A percentile compares a stretch with the other conserved stretches of the same genome.
These are phyloP conservation scores for Archilochus colubris DNA, from an alignment of 2,113 vertebrate species.

Conservation along the genomic window DNA sequence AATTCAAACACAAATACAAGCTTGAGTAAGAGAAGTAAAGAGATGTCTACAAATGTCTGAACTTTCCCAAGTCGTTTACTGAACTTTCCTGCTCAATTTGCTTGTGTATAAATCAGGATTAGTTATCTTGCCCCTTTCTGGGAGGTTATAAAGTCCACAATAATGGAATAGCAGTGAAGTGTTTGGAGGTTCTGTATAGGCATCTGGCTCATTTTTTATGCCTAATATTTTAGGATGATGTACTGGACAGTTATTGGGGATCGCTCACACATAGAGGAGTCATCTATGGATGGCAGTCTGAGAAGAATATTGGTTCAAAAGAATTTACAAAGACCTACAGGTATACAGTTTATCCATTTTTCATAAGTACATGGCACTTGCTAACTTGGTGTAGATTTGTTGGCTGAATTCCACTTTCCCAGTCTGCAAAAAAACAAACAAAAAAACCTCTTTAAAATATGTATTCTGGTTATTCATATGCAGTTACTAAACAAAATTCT, in stretches of 20 bases:
- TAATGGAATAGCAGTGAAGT: not conserved
- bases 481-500: not conserved
- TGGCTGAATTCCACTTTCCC: not conserved
- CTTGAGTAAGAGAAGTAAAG: not conserved
- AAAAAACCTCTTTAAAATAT: not conserved
- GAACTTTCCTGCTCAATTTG: not conserved
- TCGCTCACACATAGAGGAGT: constrained; percentile 94
- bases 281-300: constrained; percentile 94
- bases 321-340: constrained; percentile 93
- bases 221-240: constrained; percentile 87
- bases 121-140: not conserved
- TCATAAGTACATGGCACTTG: not conserved
- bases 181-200: not conserved
- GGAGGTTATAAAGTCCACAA: not conserved
- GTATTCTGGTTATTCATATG: not conserved
- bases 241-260: constrained; percentile 98
- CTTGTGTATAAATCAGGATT: not conserved
- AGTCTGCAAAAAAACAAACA: not conserved
- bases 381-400: not conserved
- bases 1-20: not conserved
- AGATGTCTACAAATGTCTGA: not conserved
- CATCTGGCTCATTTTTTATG: not conserved
- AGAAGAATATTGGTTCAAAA: constrained; percentile 93
- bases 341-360: constrained; percentile 59
- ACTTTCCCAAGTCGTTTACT: not conserved